phyloP scores from a whole-genome alignment of 1,140 invertebrate species.

The Heliconius hewitsoni region DNA sequence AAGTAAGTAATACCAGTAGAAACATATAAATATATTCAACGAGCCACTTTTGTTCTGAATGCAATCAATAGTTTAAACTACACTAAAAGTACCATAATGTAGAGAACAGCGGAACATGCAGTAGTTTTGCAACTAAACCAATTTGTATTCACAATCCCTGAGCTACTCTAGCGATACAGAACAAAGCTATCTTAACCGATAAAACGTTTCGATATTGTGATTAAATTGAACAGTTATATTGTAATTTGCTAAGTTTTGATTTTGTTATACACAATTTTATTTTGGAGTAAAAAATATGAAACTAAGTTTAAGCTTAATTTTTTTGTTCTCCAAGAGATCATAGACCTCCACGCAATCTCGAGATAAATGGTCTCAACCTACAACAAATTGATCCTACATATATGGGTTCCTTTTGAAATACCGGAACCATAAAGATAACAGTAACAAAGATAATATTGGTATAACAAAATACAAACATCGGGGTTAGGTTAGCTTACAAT shows the following conservation, averaged over 20 bases:
- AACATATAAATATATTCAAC: background rate
- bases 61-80: slow-evolving; percentile 35
- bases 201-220: slow-evolving; percentile 5
- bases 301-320: too few species aligned
- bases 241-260: background rate
- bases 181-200: slow-evolving; percentile 45
- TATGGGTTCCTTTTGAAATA: too few species aligned
- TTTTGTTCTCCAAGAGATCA: too few species aligned
- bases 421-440: too few species aligned
- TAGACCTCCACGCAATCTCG: too few species aligned
- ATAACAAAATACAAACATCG: too few species aligned
- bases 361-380: too few species aligned
- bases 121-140: slow-evolving; percentile 73
- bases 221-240: background rate
- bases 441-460: too few species aligned
- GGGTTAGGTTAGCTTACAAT: too few species aligned
- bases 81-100: slow-evolving; percentile 38
- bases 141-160: slow-evolving; percentile 69
- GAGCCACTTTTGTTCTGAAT: slow-evolving; percentile 14
- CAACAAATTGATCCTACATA: too few species aligned
- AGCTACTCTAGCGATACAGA: slow-evolving; percentile 45
- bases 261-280: background rate
- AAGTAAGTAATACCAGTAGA: too few species aligned
- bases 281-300: too few species aligned
- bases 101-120: slow-evolving; percentile 51